A percentile compares a stretch with the other conserved stretches of the same genome.
Conservation (phyloP, 2,113 vertebrate species). For the Colius striatus region DNA sequence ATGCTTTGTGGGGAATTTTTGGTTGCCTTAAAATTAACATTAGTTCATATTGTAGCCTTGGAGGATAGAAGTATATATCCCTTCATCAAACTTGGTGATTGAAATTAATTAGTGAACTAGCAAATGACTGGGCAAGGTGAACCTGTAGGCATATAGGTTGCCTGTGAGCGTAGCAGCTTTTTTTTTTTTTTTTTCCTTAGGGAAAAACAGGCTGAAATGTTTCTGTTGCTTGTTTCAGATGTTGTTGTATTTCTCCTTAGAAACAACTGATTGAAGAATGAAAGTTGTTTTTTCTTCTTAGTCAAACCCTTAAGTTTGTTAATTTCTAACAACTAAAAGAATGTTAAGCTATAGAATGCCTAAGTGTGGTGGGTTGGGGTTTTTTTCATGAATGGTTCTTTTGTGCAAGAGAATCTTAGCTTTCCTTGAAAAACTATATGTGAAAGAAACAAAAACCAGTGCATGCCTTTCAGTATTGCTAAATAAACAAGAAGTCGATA, state of each 20-base stretch:
- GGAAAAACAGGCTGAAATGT: background rate
- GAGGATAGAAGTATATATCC: background rate
- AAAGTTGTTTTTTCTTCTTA: background rate
- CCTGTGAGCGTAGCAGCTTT: background rate
- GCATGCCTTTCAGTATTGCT: background rate
- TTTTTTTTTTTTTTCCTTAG: background rate
- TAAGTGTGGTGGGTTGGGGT: background rate
- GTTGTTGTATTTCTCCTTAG: background rate
- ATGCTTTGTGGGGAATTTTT: background rate
- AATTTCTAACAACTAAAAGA: background rate
- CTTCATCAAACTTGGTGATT: background rate
- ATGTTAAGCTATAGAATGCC: background rate
- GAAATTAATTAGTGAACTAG: background rate
- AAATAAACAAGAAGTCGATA: background rate
- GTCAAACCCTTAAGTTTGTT: background rate
- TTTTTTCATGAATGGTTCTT: background rate
- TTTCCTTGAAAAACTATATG: background rate
- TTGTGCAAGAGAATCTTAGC: background rate
- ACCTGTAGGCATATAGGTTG: background rate
- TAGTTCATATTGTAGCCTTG: background rate
- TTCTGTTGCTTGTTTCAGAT: background rate
- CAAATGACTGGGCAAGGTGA: background rate
- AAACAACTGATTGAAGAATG: background rate
- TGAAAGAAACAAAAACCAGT: background rate
- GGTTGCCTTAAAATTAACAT: background rate